Evolutionary conservation across 1,140 invertebrate genomes (phyloP), one percentile per base, ranked within the genome.

Genomic region (Trypoxylus dichotomus): DNA sequence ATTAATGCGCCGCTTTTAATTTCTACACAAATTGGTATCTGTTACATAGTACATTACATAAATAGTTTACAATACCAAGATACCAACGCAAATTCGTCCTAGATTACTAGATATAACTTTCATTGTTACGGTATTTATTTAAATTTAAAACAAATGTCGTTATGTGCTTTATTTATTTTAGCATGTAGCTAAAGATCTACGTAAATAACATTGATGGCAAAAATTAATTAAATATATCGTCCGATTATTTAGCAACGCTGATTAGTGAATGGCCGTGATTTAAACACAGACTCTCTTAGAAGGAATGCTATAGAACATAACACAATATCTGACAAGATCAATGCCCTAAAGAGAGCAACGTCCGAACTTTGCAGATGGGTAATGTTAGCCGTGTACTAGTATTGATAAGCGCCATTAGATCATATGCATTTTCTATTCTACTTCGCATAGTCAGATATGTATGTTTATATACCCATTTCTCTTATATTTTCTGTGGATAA

Each of bases 341-440:
- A 79, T 72, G 79, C 76, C 76, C 79, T 73, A 73, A 29, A 74
- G 79, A 79, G 79, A 75, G 76, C 79, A 79, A 79, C 76, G 74
- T 41, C 79, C 79, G 74, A 79, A 79, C 74, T 76, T 79, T 71
- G 41, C 78, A 76, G 77, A 75, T 60, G 77, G 60, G 19, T 41
- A 74, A 11, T 68, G 24, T 24, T 29, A 29, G 11, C 60, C 24
- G 24, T 27, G 24, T 13, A 29, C 60, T 68, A 25, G 60, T 29
- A 29, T 27, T 68, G 60, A 68, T 68, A 68, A 68, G 24, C 60
- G 60, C 24, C 60, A 68, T 68, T 68, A 68, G 11, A 68, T 27
- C 24, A 15, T 54, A n/a, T 54, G 19, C 47, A 15, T 54, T 54
- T 54, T 54, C 60, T 25, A 68, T 68, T 68, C 60, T 68, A 3